Evolutionary conservation across 2,797 vertebrate genomes (phyloP), one percentile per base, ranked within the genome.

Genomic region (Rhynchotus rufescens): DNA sequence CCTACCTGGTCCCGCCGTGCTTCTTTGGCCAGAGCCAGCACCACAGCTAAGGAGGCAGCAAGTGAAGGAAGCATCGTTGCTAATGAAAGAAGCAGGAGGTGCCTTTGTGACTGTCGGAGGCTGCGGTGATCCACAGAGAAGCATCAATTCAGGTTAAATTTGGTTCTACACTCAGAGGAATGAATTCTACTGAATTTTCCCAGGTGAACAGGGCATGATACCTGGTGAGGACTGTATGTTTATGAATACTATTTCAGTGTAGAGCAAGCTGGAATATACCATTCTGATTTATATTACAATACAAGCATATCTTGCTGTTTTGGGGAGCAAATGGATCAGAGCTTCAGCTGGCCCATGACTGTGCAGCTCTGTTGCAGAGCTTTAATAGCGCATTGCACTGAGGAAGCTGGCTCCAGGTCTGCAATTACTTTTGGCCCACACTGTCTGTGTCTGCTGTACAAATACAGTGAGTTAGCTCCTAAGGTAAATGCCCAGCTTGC

Each of bases 401-500:
- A 38, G 67, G 52, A 67, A 42, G 17, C 71, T 92, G 74, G 12
- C 67, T 88, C 73, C 52, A 82, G 61, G 36, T 40, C 68, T 88
- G 11, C 54, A 36, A 84, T 93, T 93, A 84, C 52, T 89, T 84
- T 84, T 71, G 85, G 17, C 20, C 44, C 5, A 15, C 56, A 84
- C 60, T 49, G 78, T 77, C 64, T 79, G 3, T 20, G 65, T 52
- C 74, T 81, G 56, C 40, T 93, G 62, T 91, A 40, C 72, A 93
- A 89, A 86, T 71, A 7, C 84, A 84, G 59, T 71, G 49, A 72
- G 81, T 49, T 38, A 86, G n/a, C 66, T 89, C 16, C 2, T 71
- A 66, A 91, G 54, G 61, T 87, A 82, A 94, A 89, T 80, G 95
- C 61, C 51, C 57, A 80, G 87, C 65, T 49, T 42, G 45, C 15